Conservation (phyloP, 2,797 vertebrate genomes). For the Aeoliscus strigatus region DNA sequence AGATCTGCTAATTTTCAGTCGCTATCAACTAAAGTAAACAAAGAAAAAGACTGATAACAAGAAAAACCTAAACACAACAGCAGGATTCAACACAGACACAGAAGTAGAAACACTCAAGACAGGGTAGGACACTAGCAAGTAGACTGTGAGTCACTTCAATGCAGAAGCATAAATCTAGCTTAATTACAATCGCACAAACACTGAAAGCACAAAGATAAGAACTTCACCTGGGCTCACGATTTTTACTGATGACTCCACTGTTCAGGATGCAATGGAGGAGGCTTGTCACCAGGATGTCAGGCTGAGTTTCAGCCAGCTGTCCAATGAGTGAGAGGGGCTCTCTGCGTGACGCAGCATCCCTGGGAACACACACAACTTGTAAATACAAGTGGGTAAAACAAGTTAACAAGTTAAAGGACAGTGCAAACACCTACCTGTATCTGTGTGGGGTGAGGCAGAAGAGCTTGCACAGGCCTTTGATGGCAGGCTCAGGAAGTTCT, state of each 20-base stretch:
- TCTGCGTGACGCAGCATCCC: slow-evolving; percentile 89
- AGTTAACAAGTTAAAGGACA: too few relatives aligned
- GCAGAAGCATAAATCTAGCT: too few relatives aligned
- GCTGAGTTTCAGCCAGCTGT: slow-evolving; percentile 85
- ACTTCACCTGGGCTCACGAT: slow-evolving; percentile 81
- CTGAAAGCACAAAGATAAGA: not conserved
- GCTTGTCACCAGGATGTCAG: slow-evolving; percentile 81
- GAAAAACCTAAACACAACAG: too few relatives aligned
- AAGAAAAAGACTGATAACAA: too few relatives aligned
- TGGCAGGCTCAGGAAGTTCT: slow-evolving; percentile 92
- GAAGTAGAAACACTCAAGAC: too few relatives aligned
- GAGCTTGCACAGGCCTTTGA: slow-evolving; percentile 94
- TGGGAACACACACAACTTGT: slow-evolving; percentile 37
- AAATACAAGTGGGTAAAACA: not conserved
- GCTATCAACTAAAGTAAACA: too few relatives aligned
- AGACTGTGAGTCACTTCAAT: too few relatives aligned
- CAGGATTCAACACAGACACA: too few relatives aligned
- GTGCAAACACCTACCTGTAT: slow-evolving; percentile 89
- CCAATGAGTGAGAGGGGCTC: slow-evolving; percentile 85
- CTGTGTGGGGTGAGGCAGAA: slow-evolving; percentile 95
- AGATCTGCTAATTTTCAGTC: too few relatives aligned
- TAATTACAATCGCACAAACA: too few relatives aligned
- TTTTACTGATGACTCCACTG: slow-evolving; percentile 84
- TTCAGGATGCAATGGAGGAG: slow-evolving; percentile 86
- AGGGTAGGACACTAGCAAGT: too few relatives aligned